Evolutionary conservation across 2,888 invertebrate species (phyloP), one percentile per base, ranked within the genome.

Genomic region (Yponomeuta sedellus): DNA sequence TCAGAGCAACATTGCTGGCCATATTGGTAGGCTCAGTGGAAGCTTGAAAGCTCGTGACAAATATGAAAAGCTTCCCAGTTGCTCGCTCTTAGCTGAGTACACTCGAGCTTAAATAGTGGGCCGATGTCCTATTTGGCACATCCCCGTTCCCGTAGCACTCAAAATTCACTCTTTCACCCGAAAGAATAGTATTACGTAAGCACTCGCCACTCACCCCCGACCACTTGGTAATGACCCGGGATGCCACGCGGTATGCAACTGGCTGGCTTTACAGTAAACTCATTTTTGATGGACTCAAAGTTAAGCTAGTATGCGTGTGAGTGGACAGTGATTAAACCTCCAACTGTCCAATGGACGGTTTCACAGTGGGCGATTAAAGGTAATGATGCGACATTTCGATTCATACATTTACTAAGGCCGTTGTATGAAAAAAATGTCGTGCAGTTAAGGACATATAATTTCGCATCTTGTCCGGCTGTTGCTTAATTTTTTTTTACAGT

Each of bases 181-280:
- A 44, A 78, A 80, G 76, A 75, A 71, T 73, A 71, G 70, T 70
- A 74, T 79, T 77, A 80, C 73, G 71, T 77, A 79, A 79, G 77
- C 74, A 75, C 73, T 72, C 75, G 71, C 73, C 74, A 70, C 77
- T 78, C 76, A 75, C 77, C 77, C 79, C 77, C 76, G 74, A 73
- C 71, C 75, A 77, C 74, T 80, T 77, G 80, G 81, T 83, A 82
- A 82, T 82, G 81, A 81, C 79, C 81, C 77, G 75, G n/a, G 74
- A 67, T 58, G 72, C 75, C 66, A 66, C 74, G 71, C 69, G 77
- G 79, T 79, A 79, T 72, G 79, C 77, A 77, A 70, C 74, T 66
- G 73, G 61, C 63, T 61, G n/a, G 25, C 58, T 20, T 16, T 19
- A 16, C 56, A n/a, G 19, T 12, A 12, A 56, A 0, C 0, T 19